Evolutionary conservation across 2,888 invertebrate species (phyloP).

Genomic region (Poecilus cupreus): DNA sequence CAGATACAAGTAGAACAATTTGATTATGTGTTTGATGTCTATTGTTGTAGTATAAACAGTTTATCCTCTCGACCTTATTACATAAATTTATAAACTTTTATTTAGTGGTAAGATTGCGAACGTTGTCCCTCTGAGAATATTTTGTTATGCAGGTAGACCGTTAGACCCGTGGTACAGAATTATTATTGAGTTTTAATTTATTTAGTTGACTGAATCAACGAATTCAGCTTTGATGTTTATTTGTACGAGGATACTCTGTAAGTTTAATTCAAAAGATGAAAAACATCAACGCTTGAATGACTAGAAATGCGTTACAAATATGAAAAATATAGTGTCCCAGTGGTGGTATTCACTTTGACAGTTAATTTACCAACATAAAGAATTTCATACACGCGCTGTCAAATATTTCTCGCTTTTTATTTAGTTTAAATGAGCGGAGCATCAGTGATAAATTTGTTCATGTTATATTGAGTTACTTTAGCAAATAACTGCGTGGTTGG

Average conservation of each 20-base stretch:
- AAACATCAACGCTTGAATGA: not conserved
- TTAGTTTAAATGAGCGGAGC: too few species aligned
- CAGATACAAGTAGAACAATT: constrained; percentile 1
- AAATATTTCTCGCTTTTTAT: too few species aligned
- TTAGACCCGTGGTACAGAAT: not conserved
- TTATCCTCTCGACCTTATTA: not conserved
- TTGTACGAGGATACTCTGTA: not conserved
- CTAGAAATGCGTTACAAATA: too few species aligned
- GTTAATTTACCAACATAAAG: not conserved
- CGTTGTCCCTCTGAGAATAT: too few species aligned
- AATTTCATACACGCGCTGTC: not conserved
- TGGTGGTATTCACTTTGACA: not conserved
- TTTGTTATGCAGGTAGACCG: too few species aligned
- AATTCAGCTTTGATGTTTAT: not conserved
- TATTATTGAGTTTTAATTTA: constrained; percentile 6
- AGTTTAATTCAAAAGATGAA: constrained; percentile 5
- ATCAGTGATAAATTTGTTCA: too few species aligned
- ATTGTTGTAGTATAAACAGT: not conserved
- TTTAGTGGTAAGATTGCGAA: too few species aligned
- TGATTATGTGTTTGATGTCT: not conserved
- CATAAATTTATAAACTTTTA: too few species aligned
- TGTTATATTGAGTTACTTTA: too few species aligned
- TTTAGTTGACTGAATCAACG: not conserved
- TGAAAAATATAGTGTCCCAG: not conserved
- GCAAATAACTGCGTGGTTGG: too few species aligned